Evolutionary conservation across 2,888 invertebrate species (phyloP).

Genomic region (Torymus tubicola): DNA sequence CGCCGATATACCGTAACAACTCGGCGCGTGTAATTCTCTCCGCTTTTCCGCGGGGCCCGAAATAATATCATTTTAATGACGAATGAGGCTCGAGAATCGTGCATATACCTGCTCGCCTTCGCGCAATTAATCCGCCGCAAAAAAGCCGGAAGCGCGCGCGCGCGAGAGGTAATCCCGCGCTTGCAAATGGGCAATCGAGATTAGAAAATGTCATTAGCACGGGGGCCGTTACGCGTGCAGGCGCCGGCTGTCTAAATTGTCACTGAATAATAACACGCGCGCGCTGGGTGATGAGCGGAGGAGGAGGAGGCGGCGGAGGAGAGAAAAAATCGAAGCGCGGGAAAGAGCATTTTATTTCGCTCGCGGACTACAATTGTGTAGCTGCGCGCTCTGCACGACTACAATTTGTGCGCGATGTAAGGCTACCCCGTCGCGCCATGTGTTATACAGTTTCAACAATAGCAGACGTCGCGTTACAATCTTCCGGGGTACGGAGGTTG

Average conservation of each 20-base stretch:
- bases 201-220: slow-evolving; percentile 72
- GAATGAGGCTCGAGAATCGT: slow-evolving; percentile 58
- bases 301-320: too few relatives aligned
- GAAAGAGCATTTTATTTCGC: too few relatives aligned
- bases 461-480: too few relatives aligned
- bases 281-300: neutral
- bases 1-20: slow-evolving; percentile 1
- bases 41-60: slow-evolving; percentile 6
- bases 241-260: slow-evolving; percentile 23
- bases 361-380: too few relatives aligned
- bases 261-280: slow-evolving; percentile 6
- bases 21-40: neutral
- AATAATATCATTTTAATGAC: slow-evolving; percentile 74
- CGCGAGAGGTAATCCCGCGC: slow-evolving; percentile 20
- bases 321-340: too few relatives aligned
- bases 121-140: slow-evolving; percentile 71
- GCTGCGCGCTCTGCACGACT: too few relatives aligned
- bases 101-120: neutral
- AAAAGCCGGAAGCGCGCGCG: slow-evolving; percentile 61
- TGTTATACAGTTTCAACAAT: too few relatives aligned
- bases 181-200: slow-evolving; percentile 65
- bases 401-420: too few relatives aligned
- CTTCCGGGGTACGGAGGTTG: too few relatives aligned
- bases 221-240: slow-evolving; percentile 23
- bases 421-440: too few relatives aligned